Conservation (phyloP, 1,140 invertebrate species). For the Drosophila tristis region DNA sequence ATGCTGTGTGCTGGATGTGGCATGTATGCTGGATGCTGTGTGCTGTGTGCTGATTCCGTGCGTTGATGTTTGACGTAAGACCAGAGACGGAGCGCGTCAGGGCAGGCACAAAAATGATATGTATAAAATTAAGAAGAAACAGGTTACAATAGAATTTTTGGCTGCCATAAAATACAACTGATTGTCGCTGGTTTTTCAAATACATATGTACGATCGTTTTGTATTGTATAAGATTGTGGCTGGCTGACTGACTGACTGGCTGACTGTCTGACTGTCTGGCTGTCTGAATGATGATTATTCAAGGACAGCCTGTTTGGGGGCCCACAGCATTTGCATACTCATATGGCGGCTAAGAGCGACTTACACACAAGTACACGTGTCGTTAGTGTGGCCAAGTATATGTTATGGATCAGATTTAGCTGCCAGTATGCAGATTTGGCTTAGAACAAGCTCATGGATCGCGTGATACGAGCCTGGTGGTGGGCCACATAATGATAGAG, state of each 20-base stretch:
- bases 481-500: background rate
- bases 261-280: background rate
- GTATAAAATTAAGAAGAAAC: slow-evolving; percentile 47
- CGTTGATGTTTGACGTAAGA: slow-evolving; percentile 53
- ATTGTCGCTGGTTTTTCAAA: slow-evolving; percentile 59
- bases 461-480: slow-evolving; percentile 25
- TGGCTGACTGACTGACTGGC: background rate
- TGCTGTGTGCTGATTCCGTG: slow-evolving; percentile 33
- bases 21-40: slow-evolving; percentile 23
- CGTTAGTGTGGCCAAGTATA: slow-evolving; percentile 40
- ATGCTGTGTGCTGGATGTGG: slow-evolving; percentile 38
- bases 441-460: slow-evolving; percentile 41
- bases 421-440: slow-evolving; percentile 70
- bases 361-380: slow-evolving; percentile 57
- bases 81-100: too few relatives aligned
- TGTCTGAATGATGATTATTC: slow-evolving; percentile 44
- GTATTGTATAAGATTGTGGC: slow-evolving; percentile 55
- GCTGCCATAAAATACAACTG: slow-evolving; percentile 64
- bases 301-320: slow-evolving; percentile 62
- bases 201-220: slow-evolving; percentile 13
- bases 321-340: slow-evolving; percentile 66
- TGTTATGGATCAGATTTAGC: slow-evolving; percentile 56
- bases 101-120: slow-evolving; percentile 1
- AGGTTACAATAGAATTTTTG: slow-evolving; percentile 66
- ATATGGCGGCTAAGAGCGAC: slow-evolving; percentile 55